These are phyloP conservation scores for Hirudinaria manillensis DNA, from an alignment of 2,888 invertebrate genomes.

Conservation along the genomic window DNA sequence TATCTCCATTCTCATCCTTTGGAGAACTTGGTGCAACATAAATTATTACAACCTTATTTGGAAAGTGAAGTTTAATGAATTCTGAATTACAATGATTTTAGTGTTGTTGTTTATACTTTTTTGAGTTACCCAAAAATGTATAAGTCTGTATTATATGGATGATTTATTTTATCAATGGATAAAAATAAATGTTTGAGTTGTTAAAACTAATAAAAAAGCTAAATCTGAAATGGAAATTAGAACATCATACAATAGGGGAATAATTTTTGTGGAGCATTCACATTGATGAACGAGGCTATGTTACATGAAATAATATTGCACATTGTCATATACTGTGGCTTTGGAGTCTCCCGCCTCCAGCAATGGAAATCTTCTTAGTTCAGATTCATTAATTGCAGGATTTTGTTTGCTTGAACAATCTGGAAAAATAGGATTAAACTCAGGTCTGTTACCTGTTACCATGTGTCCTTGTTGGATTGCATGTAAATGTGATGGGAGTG, in stretches of 20 bases:
- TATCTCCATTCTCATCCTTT: not conserved
- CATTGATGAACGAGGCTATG: not conserved
- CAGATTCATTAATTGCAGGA: not conserved
- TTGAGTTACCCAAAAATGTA: too few species aligned
- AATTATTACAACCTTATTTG: too few species aligned
- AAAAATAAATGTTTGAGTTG: not conserved
- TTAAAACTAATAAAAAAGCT: not conserved
- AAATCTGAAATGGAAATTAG: not conserved
- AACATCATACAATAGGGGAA: not conserved
- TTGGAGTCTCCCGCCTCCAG: slow-evolving; percentile 33
- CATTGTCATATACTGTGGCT: slow-evolving; percentile 39
- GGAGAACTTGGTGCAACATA: too few species aligned
- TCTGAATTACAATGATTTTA: too few species aligned
- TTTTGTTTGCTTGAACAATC: not conserved
- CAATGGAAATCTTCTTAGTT: not conserved
- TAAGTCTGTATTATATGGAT: too few species aligned
- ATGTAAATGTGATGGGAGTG: not conserved
- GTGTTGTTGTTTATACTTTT: too few species aligned
- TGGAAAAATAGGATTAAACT: slow-evolving; percentile 3
- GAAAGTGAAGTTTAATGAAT: too few species aligned
- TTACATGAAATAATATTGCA: slow-evolving; percentile 36
- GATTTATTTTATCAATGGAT: not conserved
- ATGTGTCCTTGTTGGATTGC: slow-evolving; percentile 3
- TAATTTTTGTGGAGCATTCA: not conserved
- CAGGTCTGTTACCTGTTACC: not conserved